Evolutionary conservation across 2,797 vertebrate species (phyloP), one percentile per base, ranked within the genome.

Genomic region (Schizopygopsis malacanthus): DNA sequence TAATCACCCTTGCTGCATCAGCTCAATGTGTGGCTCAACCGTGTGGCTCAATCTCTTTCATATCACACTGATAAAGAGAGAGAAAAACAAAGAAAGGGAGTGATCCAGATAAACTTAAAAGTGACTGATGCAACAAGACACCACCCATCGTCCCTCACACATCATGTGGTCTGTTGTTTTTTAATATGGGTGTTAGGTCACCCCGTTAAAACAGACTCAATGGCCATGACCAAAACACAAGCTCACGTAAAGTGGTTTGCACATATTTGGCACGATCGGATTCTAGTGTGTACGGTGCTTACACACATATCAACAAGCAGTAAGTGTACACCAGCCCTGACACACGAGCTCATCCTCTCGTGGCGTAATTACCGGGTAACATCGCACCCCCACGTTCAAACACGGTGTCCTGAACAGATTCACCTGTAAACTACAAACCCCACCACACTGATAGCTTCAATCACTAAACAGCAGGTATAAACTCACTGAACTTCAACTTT

Each of bases 101-200:
- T 33, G 6, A 45, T 91, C 87, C 54, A 79, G 89, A 93, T 92
- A 93, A 94, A 91, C 92, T 93, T 87, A 63, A 90, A 89, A 88
- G 87, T 82, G 83, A 12, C 88, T 82, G 89, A 88, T 87, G 92
- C 87, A 93, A 94, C 90, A 88, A 80, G 88, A 93, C 79, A 81
- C 71, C 50, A 39, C 50, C 12, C 77, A 22, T 12, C 69, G 83
- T 81, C 79, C 47, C 37, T 83, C 79, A 25, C 61, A 37, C 61
- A 37, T 28, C 82, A 84, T 69, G 47, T 47, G 72, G 7, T 84
- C 2, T 37, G 43, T 39, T 84, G 72, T 50, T 84, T 45, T 47
- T 67, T 69, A 67, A 70, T 70, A 79, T 61, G 39, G 52, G 65
- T 85, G 76, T 79, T 37, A 79, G 52, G 76, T 79, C 65, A 79